phyloP scores from a whole-genome alignment of 2,113 vertebrate genomes.

The Neodon shergylaensis region DNA sequence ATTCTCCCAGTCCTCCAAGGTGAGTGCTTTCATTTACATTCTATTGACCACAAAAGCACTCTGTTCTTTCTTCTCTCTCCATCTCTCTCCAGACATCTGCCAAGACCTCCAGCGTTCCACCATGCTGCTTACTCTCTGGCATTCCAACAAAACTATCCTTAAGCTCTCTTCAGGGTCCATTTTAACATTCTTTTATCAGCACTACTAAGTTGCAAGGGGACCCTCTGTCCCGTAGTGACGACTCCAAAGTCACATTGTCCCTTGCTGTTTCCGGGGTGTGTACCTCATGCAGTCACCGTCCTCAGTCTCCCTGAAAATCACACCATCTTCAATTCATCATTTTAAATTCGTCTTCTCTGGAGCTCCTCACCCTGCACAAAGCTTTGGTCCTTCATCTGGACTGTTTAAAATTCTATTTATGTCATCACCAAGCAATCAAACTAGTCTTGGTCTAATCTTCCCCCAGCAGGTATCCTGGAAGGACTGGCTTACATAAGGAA shows the following conservation, averaged over 20 bases:
- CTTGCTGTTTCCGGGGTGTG: not conserved
- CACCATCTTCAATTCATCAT: not conserved
- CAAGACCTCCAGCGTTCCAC: not conserved
- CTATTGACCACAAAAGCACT: not conserved
- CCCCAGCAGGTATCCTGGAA: not conserved
- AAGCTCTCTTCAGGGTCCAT: not conserved
- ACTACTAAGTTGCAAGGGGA: not conserved
- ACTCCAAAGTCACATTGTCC: not conserved
- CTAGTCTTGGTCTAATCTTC: not conserved
- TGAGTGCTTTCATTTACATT: not conserved
- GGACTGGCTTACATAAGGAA: not conserved
- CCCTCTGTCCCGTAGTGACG: not conserved
- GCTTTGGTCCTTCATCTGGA: not conserved
- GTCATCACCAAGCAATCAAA: not conserved
- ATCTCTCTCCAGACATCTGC: not conserved
- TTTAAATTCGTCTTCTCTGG: not conserved
- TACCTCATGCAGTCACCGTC: no score
- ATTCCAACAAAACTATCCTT: not conserved
- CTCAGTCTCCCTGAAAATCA: not conserved
- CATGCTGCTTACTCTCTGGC: not conserved
- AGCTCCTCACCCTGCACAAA: not conserved
- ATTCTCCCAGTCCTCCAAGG: not conserved
- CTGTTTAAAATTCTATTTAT: not conserved
- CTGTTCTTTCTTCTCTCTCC: not conserved
- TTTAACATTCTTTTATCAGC: not conserved